These are phyloP conservation scores for Proterorhinus semilunaris DNA, from an alignment of 2,113 vertebrate species.

Conservation along the genomic window DNA sequence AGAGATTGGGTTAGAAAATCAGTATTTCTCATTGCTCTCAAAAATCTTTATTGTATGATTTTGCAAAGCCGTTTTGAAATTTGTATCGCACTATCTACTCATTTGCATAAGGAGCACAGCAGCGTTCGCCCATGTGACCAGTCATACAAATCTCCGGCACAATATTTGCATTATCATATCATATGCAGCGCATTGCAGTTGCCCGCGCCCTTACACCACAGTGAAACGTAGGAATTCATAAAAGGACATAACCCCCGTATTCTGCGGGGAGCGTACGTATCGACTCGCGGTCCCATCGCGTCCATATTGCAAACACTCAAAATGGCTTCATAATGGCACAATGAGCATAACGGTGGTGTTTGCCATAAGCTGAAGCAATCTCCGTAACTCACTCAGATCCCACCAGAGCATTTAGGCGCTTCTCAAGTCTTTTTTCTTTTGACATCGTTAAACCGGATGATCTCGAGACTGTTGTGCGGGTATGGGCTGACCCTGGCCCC, in stretches of 20 bases:
- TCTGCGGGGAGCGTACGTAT: constrained; percentile 10
- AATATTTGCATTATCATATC: neutral
- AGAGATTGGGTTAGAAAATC: neutral
- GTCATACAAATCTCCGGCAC: neutral
- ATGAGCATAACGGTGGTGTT: constrained; percentile 36
- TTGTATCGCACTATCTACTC: neutral
- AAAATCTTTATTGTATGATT: neutral
- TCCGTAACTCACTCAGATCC: constrained; percentile 36
- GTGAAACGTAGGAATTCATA: constrained; percentile 11
- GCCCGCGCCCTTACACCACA: neutral
- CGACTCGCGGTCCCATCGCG: constrained; percentile 18
- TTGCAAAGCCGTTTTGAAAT: neutral
- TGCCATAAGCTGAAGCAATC: constrained; percentile 31
- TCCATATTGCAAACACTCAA: constrained; percentile 22
- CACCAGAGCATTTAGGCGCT: constrained; percentile 38
- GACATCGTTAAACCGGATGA: constrained; percentile 55
- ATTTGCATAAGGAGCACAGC: neutral
- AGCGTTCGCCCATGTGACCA: neutral
- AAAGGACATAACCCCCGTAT: constrained; percentile 16
- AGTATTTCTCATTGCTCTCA: neutral
- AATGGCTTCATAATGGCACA: constrained; percentile 41
- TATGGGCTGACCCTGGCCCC: constrained; percentile 22
- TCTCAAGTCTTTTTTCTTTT: constrained; percentile 19
- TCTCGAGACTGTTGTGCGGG: constrained; percentile 25
- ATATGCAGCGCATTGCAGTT: neutral